Conservation (phyloP, 1,140 invertebrate species). For the Drosophila elegans region DNA sequence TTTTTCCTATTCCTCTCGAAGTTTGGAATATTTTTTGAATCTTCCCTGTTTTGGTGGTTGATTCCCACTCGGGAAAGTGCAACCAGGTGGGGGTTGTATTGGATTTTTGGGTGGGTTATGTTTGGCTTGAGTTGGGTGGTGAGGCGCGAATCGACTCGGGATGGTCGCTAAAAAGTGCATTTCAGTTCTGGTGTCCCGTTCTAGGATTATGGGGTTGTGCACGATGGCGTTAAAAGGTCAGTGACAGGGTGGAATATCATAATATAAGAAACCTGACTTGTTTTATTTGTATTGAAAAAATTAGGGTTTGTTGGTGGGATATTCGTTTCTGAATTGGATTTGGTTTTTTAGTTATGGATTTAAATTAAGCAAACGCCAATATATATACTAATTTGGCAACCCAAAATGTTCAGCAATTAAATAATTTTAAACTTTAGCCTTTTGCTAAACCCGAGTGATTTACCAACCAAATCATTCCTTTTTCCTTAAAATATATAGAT, state of each 20-base stretch:
- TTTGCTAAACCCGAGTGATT: too few species aligned
- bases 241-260: slow-evolving; percentile 30
- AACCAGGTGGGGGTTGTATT: slow-evolving; percentile 12
- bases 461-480: too few species aligned
- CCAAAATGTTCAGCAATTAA: too few species aligned
- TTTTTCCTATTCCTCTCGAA: slow-evolving; percentile 48
- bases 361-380: too few species aligned
- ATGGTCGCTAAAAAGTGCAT: slow-evolving; percentile 54
- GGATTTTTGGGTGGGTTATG: slow-evolving; percentile 17
- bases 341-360: neutral
- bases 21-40: slow-evolving; percentile 51
- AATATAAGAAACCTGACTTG: neutral
- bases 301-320: neutral
- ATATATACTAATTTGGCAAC: too few species aligned
- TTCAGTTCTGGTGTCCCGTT: slow-evolving; percentile 29
- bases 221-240: slow-evolving; percentile 40
- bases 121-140: slow-evolving; percentile 27
- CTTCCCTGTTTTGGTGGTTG: slow-evolving; percentile 52
- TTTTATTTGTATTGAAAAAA: neutral
- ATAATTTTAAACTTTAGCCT: too few species aligned
- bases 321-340: neutral
- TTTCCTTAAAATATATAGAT: too few species aligned
- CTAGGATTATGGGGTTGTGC: slow-evolving; percentile 39
- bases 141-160: slow-evolving; percentile 35
- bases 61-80: slow-evolving; percentile 68